Percentiles rank a stretch among this genome's conserved stretches.
Evolutionary conservation across 2,113 vertebrate species (phyloP).

Genomic region (Equus przewalskii): DNA sequence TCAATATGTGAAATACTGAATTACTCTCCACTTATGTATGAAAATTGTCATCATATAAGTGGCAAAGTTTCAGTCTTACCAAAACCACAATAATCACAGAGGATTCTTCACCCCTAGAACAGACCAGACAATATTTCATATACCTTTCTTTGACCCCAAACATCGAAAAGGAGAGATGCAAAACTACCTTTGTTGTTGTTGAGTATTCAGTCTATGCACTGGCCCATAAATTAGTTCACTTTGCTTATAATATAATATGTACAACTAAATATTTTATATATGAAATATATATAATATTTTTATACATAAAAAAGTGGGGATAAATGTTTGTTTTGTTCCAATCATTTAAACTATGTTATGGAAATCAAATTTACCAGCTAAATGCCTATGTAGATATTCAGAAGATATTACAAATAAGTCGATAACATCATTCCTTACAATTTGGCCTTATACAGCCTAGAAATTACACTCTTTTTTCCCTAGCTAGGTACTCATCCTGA

Average conservation of each 20-base stretch:
- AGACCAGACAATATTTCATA: neutral
- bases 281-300: too few relatives aligned
- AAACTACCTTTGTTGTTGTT: neutral
- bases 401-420: neutral
- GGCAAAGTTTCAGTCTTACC: neutral
- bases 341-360: neutral
- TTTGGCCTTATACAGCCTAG: neutral
- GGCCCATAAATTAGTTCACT: neutral
- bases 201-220: neutral
- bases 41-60: neutral
- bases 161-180: neutral
- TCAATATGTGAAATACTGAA: neutral
- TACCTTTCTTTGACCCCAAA: neutral
- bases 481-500: neutral
- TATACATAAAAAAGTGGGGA: too few relatives aligned
- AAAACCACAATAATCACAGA: neutral
- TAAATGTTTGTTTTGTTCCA: neutral
- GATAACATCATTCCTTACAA: neutral
- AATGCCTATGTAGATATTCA: neutral
- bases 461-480: neutral
- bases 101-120: neutral
- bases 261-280: too few relatives aligned
- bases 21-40: neutral
- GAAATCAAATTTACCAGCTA: slow-evolving; percentile 9
- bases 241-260: neutral